Evolutionary conservation across 2,113 vertebrate species (phyloP), one percentile per base, ranked within the genome.

Genomic region (Pygathrix nemaeus): DNA sequence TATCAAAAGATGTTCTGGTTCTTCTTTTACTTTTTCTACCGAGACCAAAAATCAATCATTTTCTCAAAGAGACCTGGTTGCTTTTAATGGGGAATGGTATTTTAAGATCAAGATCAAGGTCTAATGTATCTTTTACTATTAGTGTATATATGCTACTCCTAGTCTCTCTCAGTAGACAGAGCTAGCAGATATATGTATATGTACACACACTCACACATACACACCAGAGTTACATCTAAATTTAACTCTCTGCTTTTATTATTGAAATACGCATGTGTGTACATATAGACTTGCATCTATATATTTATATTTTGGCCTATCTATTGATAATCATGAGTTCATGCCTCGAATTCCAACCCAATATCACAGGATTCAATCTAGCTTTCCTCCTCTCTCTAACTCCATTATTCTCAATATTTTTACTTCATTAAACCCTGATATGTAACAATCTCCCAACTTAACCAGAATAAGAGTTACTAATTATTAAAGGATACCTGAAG

Each of bases 21-120:
- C 70, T 61, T 90, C 38, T 90, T 93, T 90, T 81, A 86, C 52
- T 93, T 96, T 72, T n/a, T 90, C 59, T 90, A 18, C 38, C 13
- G 21, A 66, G 30, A 70, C 10, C 21, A 52, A 30, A 40, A 73
- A 55, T 88, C 20, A 73, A 55, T 32, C 61, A 57, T 78, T 94
- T 81, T 57, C 50, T 59, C 59, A 84, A 32, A 92, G n/a, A 92
- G 23, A 52, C 3, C 48, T 90, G 16, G 30, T 64, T 89, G 23
- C 30, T 95, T 95, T 85, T 76, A 70, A 84, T 38, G 52, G 50
- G 78, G 43, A 86, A 50, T 16, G 3, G 30, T 38, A 68, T 73
- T 84, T 87, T 64, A 86, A 96, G 96, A 72, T 35, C 43, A 97
- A 79, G 38, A 6, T 61, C 72, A 43, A n/a, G 30, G 18, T 81